phyloP scores from a whole-genome alignment of 30 jellyfish, hydroid and myxozoan species.

The Nemopilema nomurai region DNA sequence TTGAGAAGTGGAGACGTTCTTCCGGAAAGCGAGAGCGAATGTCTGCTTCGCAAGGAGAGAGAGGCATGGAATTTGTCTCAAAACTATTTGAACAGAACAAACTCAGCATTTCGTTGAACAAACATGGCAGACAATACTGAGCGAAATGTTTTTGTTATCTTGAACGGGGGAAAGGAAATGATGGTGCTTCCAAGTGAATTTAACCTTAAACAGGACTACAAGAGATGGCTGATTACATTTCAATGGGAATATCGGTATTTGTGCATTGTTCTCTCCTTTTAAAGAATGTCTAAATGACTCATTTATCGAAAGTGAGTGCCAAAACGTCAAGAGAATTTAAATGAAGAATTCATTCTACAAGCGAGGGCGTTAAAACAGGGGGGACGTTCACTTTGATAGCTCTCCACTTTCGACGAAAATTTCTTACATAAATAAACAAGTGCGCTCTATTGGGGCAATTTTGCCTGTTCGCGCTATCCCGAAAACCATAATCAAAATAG shows the following conservation, averaged over 20 bases:
- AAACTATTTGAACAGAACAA: not conserved
- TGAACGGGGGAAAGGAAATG: not conserved
- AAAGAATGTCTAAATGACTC: not conserved
- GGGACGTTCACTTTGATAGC: too few relatives aligned
- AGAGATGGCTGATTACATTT: not conserved
- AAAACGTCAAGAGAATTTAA: not conserved
- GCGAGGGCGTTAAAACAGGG: not conserved
- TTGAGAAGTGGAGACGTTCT: not conserved
- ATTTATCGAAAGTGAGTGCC: not conserved
- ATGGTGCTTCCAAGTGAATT: not conserved
- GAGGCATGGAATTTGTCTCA: not conserved
- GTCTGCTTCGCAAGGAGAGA: not conserved
- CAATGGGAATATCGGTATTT: not conserved
- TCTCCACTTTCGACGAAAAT: too few relatives aligned
- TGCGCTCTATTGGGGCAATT: too few relatives aligned
- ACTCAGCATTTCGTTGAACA: not conserved
- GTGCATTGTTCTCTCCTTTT: not conserved
- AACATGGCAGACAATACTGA: not conserved
- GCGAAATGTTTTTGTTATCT: not conserved
- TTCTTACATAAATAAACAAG: too few relatives aligned
- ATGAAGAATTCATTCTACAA: not conserved
- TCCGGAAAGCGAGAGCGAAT: not conserved
- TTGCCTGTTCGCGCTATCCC: too few relatives aligned
- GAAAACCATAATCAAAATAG: too few relatives aligned
- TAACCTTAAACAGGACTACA: not conserved